phyloP scores from a whole-genome alignment of 2,888 invertebrate species.

The Eristalinus sepulchralis region DNA sequence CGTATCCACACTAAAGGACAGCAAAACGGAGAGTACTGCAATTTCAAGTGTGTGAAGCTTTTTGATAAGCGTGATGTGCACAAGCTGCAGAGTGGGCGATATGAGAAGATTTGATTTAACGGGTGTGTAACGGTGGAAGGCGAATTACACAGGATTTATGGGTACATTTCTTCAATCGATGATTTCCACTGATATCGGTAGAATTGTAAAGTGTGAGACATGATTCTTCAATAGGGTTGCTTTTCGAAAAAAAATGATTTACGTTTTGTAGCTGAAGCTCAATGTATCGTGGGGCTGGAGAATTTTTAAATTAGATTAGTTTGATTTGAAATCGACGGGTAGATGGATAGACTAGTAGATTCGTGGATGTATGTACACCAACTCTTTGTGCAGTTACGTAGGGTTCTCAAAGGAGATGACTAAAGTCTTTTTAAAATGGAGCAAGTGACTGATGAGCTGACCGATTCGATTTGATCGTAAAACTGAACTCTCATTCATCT shows the following conservation, averaged over 20 bases:
- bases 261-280: not conserved
- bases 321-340: not conserved
- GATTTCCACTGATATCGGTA: slow-evolving; percentile 6
- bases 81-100: slow-evolving; percentile 51
- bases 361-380: too few relatives aligned
- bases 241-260: not conserved
- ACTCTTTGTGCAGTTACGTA: too few relatives aligned
- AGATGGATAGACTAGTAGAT: too few relatives aligned
- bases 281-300: not conserved
- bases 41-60: slow-evolving; percentile 55
- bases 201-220: not conserved
- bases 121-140: slow-evolving; percentile 10
- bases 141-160: slow-evolving; percentile 48
- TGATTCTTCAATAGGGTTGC: not conserved
- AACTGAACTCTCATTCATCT: too few relatives aligned
- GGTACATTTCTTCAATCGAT: slow-evolving; percentile 37
- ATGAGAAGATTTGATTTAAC: slow-evolving; percentile 52
- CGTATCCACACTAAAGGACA: not conserved
- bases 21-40: slow-evolving; percentile 20
- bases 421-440: too few relatives aligned
- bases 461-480: too few relatives aligned
- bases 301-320: not conserved
- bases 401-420: too few relatives aligned
- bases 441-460: too few relatives aligned
- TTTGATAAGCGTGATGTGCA: slow-evolving; percentile 55